Evolutionary conservation across 1,140 invertebrate genomes (phyloP), one percentile per base, ranked within the genome.

Genomic region (Nephotettix cincticeps): DNA sequence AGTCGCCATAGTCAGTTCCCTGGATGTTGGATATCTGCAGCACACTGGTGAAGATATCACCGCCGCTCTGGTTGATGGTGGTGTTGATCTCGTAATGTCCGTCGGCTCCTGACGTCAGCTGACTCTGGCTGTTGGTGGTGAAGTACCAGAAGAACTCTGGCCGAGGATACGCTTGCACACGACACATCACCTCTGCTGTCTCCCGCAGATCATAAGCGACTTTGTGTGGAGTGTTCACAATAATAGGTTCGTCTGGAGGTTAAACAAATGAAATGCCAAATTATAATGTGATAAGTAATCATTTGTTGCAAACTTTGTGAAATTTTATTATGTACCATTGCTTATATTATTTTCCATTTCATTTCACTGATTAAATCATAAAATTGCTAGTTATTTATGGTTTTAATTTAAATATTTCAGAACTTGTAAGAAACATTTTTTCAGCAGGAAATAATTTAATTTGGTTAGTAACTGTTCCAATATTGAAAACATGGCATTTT

Each of bases 131-230:
- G 77, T 92, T 92, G 0, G 87, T 87, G 4, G 88, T 90, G 73
- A 88, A 95, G 73, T 87, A 93, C 95, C 95, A 97, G 75, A 96
- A 93, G 80, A 97, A 96, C 77, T 93, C 92, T 0, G 94, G 94
- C 77, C 92, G 91, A 0, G 95, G 95, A 81, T 94, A 97, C 0
- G 95, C 93, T 79, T 95, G 93, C 1, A 97, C 93, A 77, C 91
- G 88, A 80, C 95, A 97, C 1, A 90, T 85, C 11, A 97, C 90
- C 78, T 93, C 88, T 0, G 94, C 95, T 0, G 87, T 91, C 78
- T 96, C 93, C 13, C 87, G 83, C 1, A 94, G 78, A 79, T 96
- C 93, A 74, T 90, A 95, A 1, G 95, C 95, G 0, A 96, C 94
- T 81, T 95, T 94, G 70, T 90, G 93, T 78, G 95, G 91, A 70